Evolutionary conservation across 2,797 vertebrate species (phyloP).

Genomic region (Tapirus indicus): DNA sequence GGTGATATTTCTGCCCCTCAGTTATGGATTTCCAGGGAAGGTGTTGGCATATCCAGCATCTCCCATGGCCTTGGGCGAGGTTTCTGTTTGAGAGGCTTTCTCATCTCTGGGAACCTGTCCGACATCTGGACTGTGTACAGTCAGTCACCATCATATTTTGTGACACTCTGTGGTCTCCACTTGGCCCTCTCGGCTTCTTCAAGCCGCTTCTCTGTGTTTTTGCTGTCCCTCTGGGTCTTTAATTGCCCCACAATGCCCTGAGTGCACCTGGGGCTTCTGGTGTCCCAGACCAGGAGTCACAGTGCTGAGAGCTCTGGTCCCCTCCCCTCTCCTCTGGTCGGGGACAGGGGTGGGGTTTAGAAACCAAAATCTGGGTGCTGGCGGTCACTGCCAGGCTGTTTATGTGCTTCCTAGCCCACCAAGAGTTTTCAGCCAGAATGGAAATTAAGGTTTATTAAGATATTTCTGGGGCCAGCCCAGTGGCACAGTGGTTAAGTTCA

Average conservation of each 20-base stretch:
- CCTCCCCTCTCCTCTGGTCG: no score
- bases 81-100: neutral
- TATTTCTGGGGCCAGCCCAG: no score
- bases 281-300: neutral
- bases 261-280: neutral
- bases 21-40: neutral
- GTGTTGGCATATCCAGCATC: neutral
- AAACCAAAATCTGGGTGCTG: neutral
- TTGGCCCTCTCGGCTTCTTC: neutral
- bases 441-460: neutral
- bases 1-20: neutral
- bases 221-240: neutral
- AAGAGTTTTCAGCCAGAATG: neutral
- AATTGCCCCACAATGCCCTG: neutral
- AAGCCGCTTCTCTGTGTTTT: no score
- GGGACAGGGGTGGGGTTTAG: neutral
- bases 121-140: neutral
- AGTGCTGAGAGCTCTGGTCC: neutral
- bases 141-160: no score
- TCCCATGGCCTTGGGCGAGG: neutral
- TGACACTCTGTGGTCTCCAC: fast-evolving
- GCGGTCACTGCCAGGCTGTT: neutral
- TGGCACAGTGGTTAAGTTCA: no score
- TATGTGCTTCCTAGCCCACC: no score
- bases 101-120: neutral